Evolutionary conservation across 2,113 vertebrate species (phyloP), one percentile per base, ranked within the genome.

Genomic region (Barnardius zonarius): DNA sequence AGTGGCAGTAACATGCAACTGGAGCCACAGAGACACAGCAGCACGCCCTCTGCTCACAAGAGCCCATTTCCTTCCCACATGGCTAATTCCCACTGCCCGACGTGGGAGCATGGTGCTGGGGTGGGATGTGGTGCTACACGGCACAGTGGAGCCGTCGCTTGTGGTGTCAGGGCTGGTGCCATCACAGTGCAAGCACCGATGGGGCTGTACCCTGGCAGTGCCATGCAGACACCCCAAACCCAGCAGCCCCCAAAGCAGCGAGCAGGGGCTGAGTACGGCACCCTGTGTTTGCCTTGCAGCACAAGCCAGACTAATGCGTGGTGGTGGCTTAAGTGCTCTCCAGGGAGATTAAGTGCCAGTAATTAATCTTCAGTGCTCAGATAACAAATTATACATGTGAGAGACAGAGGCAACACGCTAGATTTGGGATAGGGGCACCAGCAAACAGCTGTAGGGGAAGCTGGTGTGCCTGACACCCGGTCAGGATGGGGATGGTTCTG

Each of bases 271-370:
- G 0, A 16, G 35, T 0, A 1, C 39, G n/a, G 8, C n/a, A 9
- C 9, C 31, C 0, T 0, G 48, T 7, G 2, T 41, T n/a, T 4
- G 2, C n/a, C 51, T 28, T 8, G 2, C 31, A 0, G 4, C 24
- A 39, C 30, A n/a, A 83, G 30, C 75, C 81, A 54, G 87, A 35
- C 4, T 8, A 28, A 30, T 8, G 15, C 0, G 1, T 23, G 28
- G 9, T 30, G 30, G 6, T 24, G 72, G 64, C 66, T 92, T 70
- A 63, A 79, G 66, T 43, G 90, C 77, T 82, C 86, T 59, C 62
- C 0, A 2, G 44, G 80, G 88, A 89, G 80, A 69, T 94, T 62
- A 77, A 92, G 27, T n/a, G 28, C 31, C 14, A 2, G 37, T 77
- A 85, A 92, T 95, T 94, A 93, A 86, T 57, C 59, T 66, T 52